phyloP scores from a whole-genome alignment of 2,888 invertebrate genomes.

The Lobophora halterata region DNA sequence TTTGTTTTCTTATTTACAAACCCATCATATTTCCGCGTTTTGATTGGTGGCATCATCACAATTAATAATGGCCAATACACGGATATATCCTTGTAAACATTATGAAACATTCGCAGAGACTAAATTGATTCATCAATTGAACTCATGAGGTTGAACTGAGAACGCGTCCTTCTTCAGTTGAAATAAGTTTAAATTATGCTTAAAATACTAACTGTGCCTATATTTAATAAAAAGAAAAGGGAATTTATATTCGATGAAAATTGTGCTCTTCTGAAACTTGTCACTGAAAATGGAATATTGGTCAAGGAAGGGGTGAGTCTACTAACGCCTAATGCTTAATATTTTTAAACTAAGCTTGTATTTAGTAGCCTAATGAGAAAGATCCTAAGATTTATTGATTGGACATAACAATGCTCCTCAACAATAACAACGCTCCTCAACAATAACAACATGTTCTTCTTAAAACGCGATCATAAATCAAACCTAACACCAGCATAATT shows the following conservation, averaged over 20 bases:
- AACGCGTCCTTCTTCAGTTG: slow-evolving; percentile 10
- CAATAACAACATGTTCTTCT: background rate
- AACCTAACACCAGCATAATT: slow-evolving; percentile 1
- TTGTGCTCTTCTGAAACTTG: slow-evolving; percentile 26
- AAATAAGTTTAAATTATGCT: slow-evolving; percentile 17
- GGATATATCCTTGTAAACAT: no score
- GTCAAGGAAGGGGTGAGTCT: slow-evolving; percentile 23
- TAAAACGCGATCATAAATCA: slow-evolving; percentile 5
- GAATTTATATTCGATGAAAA: slow-evolving; percentile 22
- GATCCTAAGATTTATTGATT: slow-evolving; percentile 1
- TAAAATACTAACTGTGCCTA: slow-evolving; percentile 19
- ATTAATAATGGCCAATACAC: slow-evolving; percentile 12
- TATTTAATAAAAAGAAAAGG: slow-evolving; percentile 15
- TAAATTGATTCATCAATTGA: slow-evolving; percentile 31
- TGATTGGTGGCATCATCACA: slow-evolving; percentile 1
- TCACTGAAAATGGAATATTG: slow-evolving; percentile 26
- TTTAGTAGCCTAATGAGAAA: no score
- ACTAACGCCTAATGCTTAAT: no score
- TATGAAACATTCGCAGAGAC: slow-evolving; percentile 14
- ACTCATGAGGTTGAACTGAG: slow-evolving; percentile 7
- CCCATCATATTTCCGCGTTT: no score
- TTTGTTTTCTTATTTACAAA: no score
- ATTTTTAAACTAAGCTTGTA: no score
- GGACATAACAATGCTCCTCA: background rate
- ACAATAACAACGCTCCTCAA: background rate